Evolutionary conservation across 35 echinoderm and acorn worm species (phyloP), one percentile per base, ranked within the genome.

Genomic region (Apostichopus californicus): DNA sequence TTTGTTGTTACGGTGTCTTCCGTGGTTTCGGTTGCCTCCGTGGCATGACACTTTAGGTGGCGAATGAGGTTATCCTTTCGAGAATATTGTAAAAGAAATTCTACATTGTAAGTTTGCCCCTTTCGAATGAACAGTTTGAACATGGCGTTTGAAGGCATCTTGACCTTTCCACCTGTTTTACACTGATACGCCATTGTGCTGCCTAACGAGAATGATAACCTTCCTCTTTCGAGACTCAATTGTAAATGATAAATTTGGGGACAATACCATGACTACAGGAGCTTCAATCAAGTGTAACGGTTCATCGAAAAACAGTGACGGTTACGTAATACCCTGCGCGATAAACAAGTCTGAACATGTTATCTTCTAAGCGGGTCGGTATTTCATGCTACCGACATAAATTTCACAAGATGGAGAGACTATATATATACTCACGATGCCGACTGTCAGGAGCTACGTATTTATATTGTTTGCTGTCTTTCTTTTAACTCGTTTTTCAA

Each of bases 11-110:
- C 46, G 78, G 22, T 81, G 20, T 28, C 26, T 28, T 81, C 5
- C 22, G 5, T 52, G 6, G 22, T 46, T 24, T 1, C 26, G 26
- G 5, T 28, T 81, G 5, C 46, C 46, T 28, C 78, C 6, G 78
- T 81, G 20, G 25, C 21, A 81, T 81, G 78, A 26, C 11, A 26
- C 46, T 81, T 21, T 46, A 12, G 22, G 46, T 81, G 78, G 12
- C 78, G 78, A 81, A n/a, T n/a, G 22, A 81, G 78, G 12, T 26
- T 81, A 81, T 81, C 78, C 78, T 81, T 81, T 24, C 78, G 78
- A 13, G 78, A 81, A 81, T 26, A 81, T 28, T 81, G 22, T 81
- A 12, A 81, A 81, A 81, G 20, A 81, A 26, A 81, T 13, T 26
- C 12, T 26, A 81, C 78, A 81, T 13, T 53, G 78, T 46, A 81